Base-by-base conservation (phyloP, 1,140 invertebrate species). In the Drosophila lini region DNA sequence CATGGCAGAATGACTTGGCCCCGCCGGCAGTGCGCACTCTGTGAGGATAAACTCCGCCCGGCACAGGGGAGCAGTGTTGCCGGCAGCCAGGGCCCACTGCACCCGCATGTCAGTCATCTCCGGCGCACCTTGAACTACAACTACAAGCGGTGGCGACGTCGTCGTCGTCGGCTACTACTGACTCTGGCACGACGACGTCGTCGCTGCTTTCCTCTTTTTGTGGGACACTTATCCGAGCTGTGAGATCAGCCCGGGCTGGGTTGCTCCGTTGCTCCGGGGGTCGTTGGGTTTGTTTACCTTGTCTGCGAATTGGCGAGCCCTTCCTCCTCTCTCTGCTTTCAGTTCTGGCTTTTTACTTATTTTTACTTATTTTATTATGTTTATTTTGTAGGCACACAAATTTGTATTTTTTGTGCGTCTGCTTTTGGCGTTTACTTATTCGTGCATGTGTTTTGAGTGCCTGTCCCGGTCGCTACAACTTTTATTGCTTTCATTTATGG, bases 71-170 rank as follows among this genome's bases (percentile, higher is more conserved):
- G 19, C 47, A 11, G n/a, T 13, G 48, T 58, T 41, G 16, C 52
- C 31, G 28, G 10, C 6, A 63, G 48, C 40, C 45, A 47, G 45
- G 31, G 36, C 13, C 36, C 62, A 62, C 78, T 81, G 78, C 70
- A 52, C 73, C 67, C 73, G 78, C 67, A 70, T 73, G 36, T 32
- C 58, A 22, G 47, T 31, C 61, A 40, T 75, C 40, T 34, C 42
- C 52, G 61, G 58, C 55, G 84, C 77, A 83, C 83, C 83, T 88
- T 88, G 83, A 88, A 88, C 83, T 88, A 84, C 64, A 58, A 58
- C 42, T 50, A 41, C 47, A 81, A 63, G 60, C 60, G 52, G 40
- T 56, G 67, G 44, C 68, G 53, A 41, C 53, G 28, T 19, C 48
- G 50, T 38, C 34, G 42, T 36, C 67, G 52, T 40, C 55, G 55